Conservation (phyloP, 1,140 invertebrate genomes). For the Mycetomoellerius zeteki region DNA sequence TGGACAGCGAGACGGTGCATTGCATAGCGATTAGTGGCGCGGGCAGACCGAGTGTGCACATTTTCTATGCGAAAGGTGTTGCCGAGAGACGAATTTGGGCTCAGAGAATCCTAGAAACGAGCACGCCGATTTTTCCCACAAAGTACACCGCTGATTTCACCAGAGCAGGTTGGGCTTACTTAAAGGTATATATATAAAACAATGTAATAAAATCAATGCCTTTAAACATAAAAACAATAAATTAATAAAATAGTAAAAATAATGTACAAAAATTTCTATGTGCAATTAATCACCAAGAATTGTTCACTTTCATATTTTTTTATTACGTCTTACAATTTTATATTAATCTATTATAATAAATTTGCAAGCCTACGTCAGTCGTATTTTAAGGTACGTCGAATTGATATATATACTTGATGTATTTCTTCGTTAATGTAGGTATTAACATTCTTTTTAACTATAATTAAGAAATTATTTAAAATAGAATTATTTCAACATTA, state of each 20-base stretch:
- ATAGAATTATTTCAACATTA: background rate
- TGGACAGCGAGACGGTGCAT: conserved; percentile 87
- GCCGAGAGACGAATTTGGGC: conserved; percentile 90
- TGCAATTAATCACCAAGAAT: background rate
- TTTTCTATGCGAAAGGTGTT: conserved; percentile 87
- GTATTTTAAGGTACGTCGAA: conserved; percentile 36
- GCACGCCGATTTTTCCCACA: conserved; percentile 88
- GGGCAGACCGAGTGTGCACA: conserved; percentile 84
- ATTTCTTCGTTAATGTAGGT: background rate
- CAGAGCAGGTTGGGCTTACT: conserved; percentile 90
- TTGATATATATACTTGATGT: background rate
- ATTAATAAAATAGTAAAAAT: conserved; percentile 12
- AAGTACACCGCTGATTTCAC: conserved; percentile 89
- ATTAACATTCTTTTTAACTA: background rate
- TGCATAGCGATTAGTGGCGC: conserved; percentile 88
- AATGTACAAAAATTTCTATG: background rate
- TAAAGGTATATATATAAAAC: conserved; percentile 87
- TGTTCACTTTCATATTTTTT: background rate
- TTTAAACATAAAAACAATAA: background rate
- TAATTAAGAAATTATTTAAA: background rate
- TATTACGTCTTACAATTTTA: background rate
- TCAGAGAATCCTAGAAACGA: conserved; percentile 89
- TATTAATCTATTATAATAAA: conserved; percentile 24
- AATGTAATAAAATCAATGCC: background rate
- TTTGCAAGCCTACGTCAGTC: conserved; percentile 38